phyloP scores from a whole-genome alignment of 2,113 vertebrate species.

The Pteronura brasiliensis region DNA sequence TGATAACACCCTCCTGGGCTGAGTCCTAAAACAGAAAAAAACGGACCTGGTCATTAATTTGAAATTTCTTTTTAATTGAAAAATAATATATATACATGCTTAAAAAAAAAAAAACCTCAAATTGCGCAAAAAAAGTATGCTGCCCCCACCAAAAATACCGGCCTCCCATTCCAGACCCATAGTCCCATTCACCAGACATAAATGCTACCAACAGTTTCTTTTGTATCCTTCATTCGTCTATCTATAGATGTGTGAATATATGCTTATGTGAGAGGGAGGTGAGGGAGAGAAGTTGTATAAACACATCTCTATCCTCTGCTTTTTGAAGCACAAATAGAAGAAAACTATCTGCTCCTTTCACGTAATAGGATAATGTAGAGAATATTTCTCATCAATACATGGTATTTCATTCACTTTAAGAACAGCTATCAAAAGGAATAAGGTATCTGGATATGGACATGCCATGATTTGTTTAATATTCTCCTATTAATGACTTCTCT shows the following conservation, averaged over 20 bases:
- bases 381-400: not conserved
- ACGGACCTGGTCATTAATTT: not conserved
- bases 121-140: not conserved
- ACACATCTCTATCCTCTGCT: not conserved
- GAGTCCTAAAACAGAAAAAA: constrained; percentile 89
- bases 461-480: constrained; percentile 15
- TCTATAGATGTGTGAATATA: not conserved
- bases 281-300: not conserved
- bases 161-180: not conserved
- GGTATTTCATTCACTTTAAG: not conserved
- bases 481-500: not conserved
- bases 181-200: not conserved
- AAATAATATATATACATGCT: not conserved
- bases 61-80: constrained; percentile 33
- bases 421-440: constrained; percentile 1
- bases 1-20: constrained; percentile 94
- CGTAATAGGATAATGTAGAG: not conserved
- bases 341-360: not conserved
- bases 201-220: not conserved
- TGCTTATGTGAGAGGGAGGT: not conserved
- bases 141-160: not conserved
- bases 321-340: not conserved
- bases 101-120: not conserved
- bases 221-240: not conserved
- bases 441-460: not conserved